Conservation (phyloP, 30 jellyfish, hydroid and myxozoan genomes). For the Phacellophora camtschatica region DNA sequence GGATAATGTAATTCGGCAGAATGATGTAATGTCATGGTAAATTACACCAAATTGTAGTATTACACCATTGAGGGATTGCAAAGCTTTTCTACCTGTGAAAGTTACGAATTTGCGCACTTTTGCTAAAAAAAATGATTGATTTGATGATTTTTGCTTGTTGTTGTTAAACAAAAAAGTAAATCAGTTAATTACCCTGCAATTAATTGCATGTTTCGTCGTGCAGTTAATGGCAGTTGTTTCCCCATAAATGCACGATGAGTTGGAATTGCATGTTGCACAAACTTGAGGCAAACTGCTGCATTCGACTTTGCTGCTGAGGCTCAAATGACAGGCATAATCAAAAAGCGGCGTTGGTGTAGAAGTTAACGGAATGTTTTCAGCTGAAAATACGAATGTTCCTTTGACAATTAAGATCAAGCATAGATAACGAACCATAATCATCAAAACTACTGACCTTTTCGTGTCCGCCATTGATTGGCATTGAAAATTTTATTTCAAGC, state of each 20-base stretch:
- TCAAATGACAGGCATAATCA: background rate
- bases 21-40: too few relatives aligned
- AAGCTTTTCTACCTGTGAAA: background rate
- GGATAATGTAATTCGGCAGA: too few relatives aligned
- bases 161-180: background rate
- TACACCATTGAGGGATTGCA: background rate
- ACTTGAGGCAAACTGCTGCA: constrained; percentile 48
- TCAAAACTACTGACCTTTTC: background rate
- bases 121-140: too few relatives aligned
- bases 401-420: too few relatives aligned
- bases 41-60: background rate
- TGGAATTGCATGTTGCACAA: constrained; percentile 63
- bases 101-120: too few relatives aligned
- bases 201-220: constrained; percentile 15
- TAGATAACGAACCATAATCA: too few relatives aligned
- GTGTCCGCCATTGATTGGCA: background rate
- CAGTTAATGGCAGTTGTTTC: constrained; percentile 54
- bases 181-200: constrained; percentile 55
- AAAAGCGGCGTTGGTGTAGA: background rate
- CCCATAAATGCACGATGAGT: constrained; percentile 72
- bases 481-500: background rate
- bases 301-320: background rate
- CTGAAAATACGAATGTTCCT: too few relatives aligned
- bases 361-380: background rate
- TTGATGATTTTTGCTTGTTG: too few relatives aligned